Base-by-base conservation (phyloP, 2,797 vertebrate genomes). In the Gadopsis bispinosus region DNA sequence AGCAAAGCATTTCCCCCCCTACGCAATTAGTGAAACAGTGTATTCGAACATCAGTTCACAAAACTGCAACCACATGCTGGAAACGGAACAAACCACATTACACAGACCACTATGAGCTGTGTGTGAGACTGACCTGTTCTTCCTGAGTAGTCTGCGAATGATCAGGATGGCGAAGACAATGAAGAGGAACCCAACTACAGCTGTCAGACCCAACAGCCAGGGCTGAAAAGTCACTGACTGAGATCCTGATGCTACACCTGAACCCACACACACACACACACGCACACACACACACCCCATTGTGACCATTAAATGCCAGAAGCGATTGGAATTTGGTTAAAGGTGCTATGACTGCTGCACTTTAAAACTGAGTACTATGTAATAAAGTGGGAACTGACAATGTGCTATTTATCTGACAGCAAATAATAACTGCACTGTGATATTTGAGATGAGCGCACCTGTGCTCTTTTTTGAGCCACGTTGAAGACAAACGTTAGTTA, bases 151-250 rank as follows among this genome's bases (percentile, higher is more conserved):
- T 59, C 95, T 95, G 69, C 90, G 92, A 55, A 69, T 0, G 1
- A 99, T 89, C 75, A 97, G 63, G 22, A 93, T 0, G 45, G 92
- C 0, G 1, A 97, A 97, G 75, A 97, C 69, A 0, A 97, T 63
- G 68, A 96, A 95, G 45, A 98, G 95, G 90, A 98, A 98, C 5
- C 91, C 92, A 0, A 95, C 93, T 0, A 97, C 94, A 0, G 96
- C 96, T 0, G 94, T 92, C 72, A 99, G 91, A 55, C 95, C 95
- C 7, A 96, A 3, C 63, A 98, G 82, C 96, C 96, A 97, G 0
- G 96, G 96, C 87, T 97, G 91, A 61, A 96, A 75, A 8, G n/a
- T 66, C 11, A 47, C 83, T 8, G 87, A n/a, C 10, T 65, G n/a
- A 0, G 60, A 39, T 5, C 58, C 65, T 48, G 22, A 41, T 50